Base-by-base conservation (phyloP, 2,113 vertebrate species). In the Phycodurus eques region DNA sequence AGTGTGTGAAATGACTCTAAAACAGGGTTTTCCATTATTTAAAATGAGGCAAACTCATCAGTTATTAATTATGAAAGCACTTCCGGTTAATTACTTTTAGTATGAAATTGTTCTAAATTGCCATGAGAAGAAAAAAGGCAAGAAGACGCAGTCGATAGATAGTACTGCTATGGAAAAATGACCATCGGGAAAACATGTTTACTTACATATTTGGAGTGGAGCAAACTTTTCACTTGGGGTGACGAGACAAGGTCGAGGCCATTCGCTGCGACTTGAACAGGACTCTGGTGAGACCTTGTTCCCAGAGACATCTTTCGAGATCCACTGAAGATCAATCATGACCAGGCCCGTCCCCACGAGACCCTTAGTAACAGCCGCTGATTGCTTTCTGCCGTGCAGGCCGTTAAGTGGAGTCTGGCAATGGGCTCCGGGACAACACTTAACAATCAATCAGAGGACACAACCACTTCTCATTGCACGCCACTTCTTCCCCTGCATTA, bases 361-460 rank as follows among this genome's bases (percentile, higher is more conserved):
- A 89, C 89, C 88, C 88, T 90, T 85, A 83, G 90, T 93, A 92
- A 92, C 91, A 90, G 84, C 87, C 88, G 86, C 90, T 92, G 92
- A 93, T 92, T 93, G 90, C 90, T 92, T 90, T 92, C 89, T 91
- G 90, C 87, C 82, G 91, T 89, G 82, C 87, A 82, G 87, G 88
- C 88, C 86, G 89, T 92, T 92, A 91, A 92, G 92, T 92, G 89
- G 87, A 91, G 87, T 76, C 83, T 84, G 80, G 88, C 86, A 83
- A 92, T 91, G 90, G 91, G 89, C 87, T 93, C 84, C 91, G 87
- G 91, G 91, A 93, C 91, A 92, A 93, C 91, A 93, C 91, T 92
- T 93, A 92, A 93, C 89, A 91, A 93, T 93, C 92, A 93, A 93
- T 92, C 91, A 92, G 91, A 86, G 88, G 86, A 79, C 87, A 88